Base-by-base conservation (phyloP, 2,113 vertebrate species). In the Bothrops jararaca region DNA sequence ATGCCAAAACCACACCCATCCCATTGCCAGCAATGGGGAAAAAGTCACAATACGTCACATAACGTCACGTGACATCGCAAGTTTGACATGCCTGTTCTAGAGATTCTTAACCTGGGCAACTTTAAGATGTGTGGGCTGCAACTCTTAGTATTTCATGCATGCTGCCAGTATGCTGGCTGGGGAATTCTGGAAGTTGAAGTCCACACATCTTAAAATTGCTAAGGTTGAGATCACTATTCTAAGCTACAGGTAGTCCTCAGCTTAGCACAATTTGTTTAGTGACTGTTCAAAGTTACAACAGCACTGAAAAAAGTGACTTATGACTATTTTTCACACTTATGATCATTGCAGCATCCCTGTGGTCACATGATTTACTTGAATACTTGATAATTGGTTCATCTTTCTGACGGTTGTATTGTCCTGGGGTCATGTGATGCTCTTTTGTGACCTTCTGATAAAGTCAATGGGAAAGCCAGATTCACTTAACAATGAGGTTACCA, bases 21-120 rank as follows among this genome's bases (percentile, higher is more conserved):
- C 10, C 10, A 60, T 1, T 26, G 11, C 26, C 3, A 24, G 3
- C 3, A 60, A 60, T 29, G 10, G 58, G 9, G 4, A 4, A 60
- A 60, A 26, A 3, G 26, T 60, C 9, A 8, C 3, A 1, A 60
- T 29, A 29, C 0, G 3, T 64, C 58, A 4, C 0, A 1, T 29
- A 26, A 64, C 0, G 1, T 3, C 10, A 29, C 3, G 3, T 11
- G 58, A 64, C 1, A 11, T 11, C 1, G 26, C 12, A 11, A 29
- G 11, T 64, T 64, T 64, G 58, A 64, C 11, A 29, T 7, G 10
- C 11, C 3, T 64, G 10, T 64, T 64, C 58, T 29, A 29, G 58
- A 64, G 58, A 12, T 34, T 74, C 64, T 74, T 34, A 34, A 74
- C 5, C 64, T 74, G 13, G 5, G 29, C 64, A 74, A n/a, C 64